Base-by-base conservation (phyloP, 1,140 invertebrate genomes). In the Drosophila bocki region DNA sequence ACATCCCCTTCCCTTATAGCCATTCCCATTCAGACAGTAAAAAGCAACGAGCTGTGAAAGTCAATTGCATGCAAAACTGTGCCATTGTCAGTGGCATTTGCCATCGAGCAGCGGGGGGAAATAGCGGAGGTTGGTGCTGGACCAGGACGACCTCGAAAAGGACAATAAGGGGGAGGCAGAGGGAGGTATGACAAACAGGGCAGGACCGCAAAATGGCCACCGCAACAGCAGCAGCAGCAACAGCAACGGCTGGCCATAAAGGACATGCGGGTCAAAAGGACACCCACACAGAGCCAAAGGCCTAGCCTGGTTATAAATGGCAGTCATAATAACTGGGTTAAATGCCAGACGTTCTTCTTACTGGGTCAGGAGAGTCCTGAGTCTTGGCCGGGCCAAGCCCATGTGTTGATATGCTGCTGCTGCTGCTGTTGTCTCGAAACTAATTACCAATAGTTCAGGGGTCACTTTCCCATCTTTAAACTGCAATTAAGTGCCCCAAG, bases 61-160 rank as follows among this genome's bases (percentile, higher is more conserved):
- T 90, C 85, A 90, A 90, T 90, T 90, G 85, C 85, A 90, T 90
- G 85, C 85, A 88, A 88, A 88, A 85, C 81, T 90, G 85, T 88
- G 81, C 85, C 85, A 90, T 88, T 88, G 85, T 88, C 80, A 76
- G 80, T 76, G 57, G 67, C 70, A 62, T 63, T 78, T 70, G 42
- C 42, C 76, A 70, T 83, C 67, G 67, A 72, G 51, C 69, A 62
- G 59, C 62, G 62, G 15, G 47, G 53, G 33, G 53, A 19, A 39
- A 2, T 35, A 22, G 22, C 19, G 39, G 39, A 59, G 60, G 50
- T 63, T 29, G 72, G 19, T 50, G 29, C 47, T 60, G 61, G 62
- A 39, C 19, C 39, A 75, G 71, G 69, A 79, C 79, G 83, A 86
- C 83, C 83, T 76, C 65, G 57, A 77, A 78, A 50, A 39, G 60